Percentiles rank a stretch among this genome's conserved stretches.
phyloP scores from a whole-genome alignment of 2,113 vertebrate species.

The Apistogramma diplotaenia region DNA sequence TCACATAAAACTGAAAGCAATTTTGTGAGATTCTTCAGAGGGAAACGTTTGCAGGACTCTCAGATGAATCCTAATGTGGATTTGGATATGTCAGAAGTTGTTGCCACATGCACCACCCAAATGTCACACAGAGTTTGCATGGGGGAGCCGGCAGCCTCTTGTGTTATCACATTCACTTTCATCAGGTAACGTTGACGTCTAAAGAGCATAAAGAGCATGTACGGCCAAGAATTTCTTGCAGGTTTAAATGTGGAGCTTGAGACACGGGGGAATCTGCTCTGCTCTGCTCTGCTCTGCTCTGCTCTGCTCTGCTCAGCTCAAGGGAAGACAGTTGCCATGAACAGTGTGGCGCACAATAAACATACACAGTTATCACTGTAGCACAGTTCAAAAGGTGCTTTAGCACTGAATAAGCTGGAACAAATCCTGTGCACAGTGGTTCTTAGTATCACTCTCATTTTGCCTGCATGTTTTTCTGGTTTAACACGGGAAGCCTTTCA shows the following conservation, averaged over 20 bases:
- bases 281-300: too few relatives aligned
- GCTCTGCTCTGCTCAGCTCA: too few relatives aligned
- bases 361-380: neutral
- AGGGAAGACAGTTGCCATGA: neutral
- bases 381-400: neutral
- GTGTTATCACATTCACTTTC: neutral
- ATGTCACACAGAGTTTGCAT: neutral
- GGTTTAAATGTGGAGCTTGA: too few relatives aligned
- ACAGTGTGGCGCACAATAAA: neutral
- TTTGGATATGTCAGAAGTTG: accelerated
- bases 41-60: neutral
- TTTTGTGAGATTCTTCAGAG: neutral
- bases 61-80: too few relatives aligned
- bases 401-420: too few relatives aligned
- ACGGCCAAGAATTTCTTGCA: too few relatives aligned
- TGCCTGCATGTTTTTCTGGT: neutral
- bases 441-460: neutral
- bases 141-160: too few relatives aligned
- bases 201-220: too few relatives aligned
- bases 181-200: accelerated
- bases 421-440: neutral
- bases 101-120: neutral
- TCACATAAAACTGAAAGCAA: neutral
- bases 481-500: neutral
- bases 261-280: too few relatives aligned